Evolutionary conservation across 2,797 vertebrate species (phyloP), one percentile per base, ranked within the genome.

Genomic region (Eulemur albifrons): DNA sequence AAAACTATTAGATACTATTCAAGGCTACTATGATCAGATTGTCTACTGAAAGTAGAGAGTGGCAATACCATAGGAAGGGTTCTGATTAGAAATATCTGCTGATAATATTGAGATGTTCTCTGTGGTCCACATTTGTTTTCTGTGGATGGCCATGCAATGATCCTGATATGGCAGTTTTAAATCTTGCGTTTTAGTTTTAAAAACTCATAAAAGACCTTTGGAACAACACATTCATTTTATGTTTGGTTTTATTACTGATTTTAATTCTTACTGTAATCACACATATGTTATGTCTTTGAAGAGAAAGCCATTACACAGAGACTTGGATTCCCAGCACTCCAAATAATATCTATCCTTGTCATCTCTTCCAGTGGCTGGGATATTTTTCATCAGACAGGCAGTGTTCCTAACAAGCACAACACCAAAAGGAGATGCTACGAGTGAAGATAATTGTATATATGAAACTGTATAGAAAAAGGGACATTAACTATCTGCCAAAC

Each of bases 241-340:
- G n/a, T 88, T 93, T 94, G 72, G 7, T 82, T 88, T 95, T 86
- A 73, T 89, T 90, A 90, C 30, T 57, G 40, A 90, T 73, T 94
- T 97, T 83, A 95, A 89, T 93, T 92, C 45, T 81, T 95, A 50
- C 50, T 87, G n/a, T 81, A 91, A 94, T 72, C 73, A 93, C 23
- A 83, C 5, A 81, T 35, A 77, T 63, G 75, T 93, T 94, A 81
- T 91, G 27, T 80, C 88, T 96, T 85, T 96, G 84, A 90, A 79
- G 65, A 80, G 61, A 92, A 96, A 92, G 48, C 9, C 57, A 75
- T 93, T 95, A 88, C 7, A 63, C 1, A 88, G 61, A 73, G 82
- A 57, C 48, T 63, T 86, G 45, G 40, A 79, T 84, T 90, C 57
- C 25, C 5, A 81, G 54, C 50, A 57, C 7, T 95, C n/a, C 57